phyloP scores from a whole-genome alignment of 2,797 vertebrate species.

The Danio aesculapii region DNA sequence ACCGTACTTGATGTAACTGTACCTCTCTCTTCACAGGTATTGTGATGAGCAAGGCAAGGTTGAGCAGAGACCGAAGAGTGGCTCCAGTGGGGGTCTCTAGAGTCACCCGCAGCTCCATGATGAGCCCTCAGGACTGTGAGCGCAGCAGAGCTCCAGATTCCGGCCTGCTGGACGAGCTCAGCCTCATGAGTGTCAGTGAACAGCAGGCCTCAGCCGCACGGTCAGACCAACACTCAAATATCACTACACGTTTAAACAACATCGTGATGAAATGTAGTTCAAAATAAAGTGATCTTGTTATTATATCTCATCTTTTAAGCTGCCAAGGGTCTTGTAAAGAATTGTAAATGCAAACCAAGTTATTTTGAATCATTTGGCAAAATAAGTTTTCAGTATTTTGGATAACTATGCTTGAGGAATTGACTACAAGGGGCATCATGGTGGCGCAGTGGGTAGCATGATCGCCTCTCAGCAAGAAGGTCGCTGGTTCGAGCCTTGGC shows the following conservation, averaged over 20 bases:
- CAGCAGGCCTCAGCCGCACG: conserved; percentile 60
- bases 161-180: conserved; percentile 73
- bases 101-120: conserved; percentile 73
- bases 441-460: no score
- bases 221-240: conserved; percentile 61
- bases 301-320: neutral
- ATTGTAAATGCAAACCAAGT: no score
- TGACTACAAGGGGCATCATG: no score
- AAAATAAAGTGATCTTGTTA: neutral
- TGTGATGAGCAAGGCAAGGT: conserved; percentile 77
- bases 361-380: no score
- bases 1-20: no score
- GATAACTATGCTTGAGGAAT: no score
- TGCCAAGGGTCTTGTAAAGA: neutral
- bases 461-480: no score
- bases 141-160: conserved; percentile 68
- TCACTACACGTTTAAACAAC: no score
- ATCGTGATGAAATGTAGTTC: neutral
- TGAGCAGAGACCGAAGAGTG: conserved; percentile 66
- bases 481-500: no score
- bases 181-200: conserved; percentile 77
- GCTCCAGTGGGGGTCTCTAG: conserved; percentile 63
- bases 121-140: conserved; percentile 56
- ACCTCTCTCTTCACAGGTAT: conserved; percentile 57
- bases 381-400: no score